A percentile compares a stretch with the other conserved stretches of the same genome.
Conservation (phyloP, 2,888 invertebrate species). For the Nipponacmea schrenckii region DNA sequence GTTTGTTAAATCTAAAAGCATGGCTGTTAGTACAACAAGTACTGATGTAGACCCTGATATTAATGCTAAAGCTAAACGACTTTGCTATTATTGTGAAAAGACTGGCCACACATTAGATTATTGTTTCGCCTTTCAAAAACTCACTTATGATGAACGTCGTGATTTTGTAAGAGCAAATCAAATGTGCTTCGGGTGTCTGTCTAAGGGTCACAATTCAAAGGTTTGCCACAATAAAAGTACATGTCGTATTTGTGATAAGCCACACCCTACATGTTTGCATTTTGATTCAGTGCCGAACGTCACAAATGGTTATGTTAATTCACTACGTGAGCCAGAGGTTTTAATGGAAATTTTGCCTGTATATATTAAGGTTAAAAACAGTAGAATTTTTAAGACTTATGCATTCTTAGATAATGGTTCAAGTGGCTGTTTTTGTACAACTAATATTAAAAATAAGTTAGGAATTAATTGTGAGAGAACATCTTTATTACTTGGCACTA, state of each 20-base stretch:
- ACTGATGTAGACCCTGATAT: background rate
- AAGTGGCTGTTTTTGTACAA: background rate
- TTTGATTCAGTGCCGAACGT: background rate
- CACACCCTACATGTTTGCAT: background rate
- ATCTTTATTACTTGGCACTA: background rate
- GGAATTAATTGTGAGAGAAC: background rate
- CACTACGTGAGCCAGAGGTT: background rate
- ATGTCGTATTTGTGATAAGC: background rate
- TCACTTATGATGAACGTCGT: background rate
- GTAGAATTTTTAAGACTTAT: background rate
- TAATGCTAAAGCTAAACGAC: background rate
- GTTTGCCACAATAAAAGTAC: background rate
- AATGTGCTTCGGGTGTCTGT: constrained; percentile 5
- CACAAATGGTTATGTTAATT: too few species aligned
- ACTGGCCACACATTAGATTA: background rate
- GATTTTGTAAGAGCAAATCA: background rate
- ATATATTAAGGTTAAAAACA: background rate
- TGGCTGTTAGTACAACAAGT: background rate
- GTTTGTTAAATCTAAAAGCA: background rate
- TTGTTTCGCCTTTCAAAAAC: background rate
- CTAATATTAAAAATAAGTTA: background rate
- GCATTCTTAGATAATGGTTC: background rate
- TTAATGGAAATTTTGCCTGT: background rate
- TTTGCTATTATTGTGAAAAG: background rate
- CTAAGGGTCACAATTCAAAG: background rate